Evolutionary conservation across 2,113 vertebrate genomes (phyloP).

Genomic region (Scatophagus argus): DNA sequence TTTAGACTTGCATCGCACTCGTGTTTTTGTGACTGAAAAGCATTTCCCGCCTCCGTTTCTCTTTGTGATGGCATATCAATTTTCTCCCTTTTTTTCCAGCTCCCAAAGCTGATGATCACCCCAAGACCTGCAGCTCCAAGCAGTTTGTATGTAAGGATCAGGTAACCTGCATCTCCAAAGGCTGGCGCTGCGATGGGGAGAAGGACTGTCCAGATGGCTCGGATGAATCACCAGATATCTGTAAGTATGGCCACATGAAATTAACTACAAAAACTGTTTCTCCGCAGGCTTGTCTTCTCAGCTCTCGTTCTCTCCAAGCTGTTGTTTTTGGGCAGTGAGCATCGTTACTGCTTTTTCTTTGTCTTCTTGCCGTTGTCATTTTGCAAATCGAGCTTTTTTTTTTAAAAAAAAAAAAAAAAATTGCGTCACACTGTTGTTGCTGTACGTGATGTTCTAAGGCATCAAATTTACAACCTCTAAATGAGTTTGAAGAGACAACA

Average conservation of each 20-base stretch:
- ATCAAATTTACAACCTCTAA: constrained; percentile 16
- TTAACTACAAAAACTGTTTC: constrained; percentile 16
- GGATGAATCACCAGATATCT: constrained; percentile 95
- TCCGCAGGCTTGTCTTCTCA: constrained; percentile 17
- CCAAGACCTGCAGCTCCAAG: constrained; percentile 95
- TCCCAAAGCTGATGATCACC: constrained; percentile 75
- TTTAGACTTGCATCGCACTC: background rate
- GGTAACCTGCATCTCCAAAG: constrained; percentile 97
- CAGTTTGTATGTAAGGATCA: constrained; percentile 98
- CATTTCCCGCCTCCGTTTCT: background rate
- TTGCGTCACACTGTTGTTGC: background rate
- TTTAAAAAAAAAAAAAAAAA: too few species aligned
- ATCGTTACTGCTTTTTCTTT: constrained; percentile 1
- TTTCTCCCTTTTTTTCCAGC: constrained; percentile 78
- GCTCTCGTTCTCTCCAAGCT: constrained; percentile 11
- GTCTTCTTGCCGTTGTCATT: background rate
- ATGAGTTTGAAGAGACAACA: constrained; percentile 34
- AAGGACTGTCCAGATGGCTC: constrained; percentile 98
- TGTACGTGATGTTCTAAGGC: constrained; percentile 4
- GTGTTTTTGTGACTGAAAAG: background rate
- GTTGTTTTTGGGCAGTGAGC: background rate
- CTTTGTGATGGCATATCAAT: constrained; percentile 14
- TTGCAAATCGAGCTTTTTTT: background rate
- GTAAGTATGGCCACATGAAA: constrained; percentile 82
- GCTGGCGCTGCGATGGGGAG: constrained; percentile 97